These are phyloP conservation scores for Halocaridina rubra DNA, from an alignment of 2,888 invertebrate genomes.

Conservation along the genomic window DNA sequence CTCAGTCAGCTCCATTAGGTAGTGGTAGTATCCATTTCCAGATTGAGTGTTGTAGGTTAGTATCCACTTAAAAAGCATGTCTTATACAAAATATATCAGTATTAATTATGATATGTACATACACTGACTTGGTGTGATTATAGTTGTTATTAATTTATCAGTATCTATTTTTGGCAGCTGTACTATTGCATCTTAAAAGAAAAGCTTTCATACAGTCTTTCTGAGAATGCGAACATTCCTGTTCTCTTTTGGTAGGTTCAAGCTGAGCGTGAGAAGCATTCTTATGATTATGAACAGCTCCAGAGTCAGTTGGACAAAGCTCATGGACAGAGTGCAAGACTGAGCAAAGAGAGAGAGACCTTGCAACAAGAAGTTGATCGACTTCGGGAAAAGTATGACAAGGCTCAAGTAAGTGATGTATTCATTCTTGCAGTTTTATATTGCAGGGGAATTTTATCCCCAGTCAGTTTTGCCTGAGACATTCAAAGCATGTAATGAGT, in stretches of 20 bases:
- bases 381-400: slow-evolving; percentile 88
- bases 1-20: too few relatives aligned
- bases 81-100: too few relatives aligned
- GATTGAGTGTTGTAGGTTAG: too few relatives aligned
- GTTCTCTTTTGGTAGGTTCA: slow-evolving; percentile 70
- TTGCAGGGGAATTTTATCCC: neutral
- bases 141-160: too few relatives aligned
- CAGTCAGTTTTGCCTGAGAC: neutral
- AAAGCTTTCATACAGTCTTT: too few relatives aligned
- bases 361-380: slow-evolving; percentile 86
- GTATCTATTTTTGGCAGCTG: too few relatives aligned
- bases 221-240: neutral
- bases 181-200: too few relatives aligned
- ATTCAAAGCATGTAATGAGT: neutral
- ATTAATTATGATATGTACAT: too few relatives aligned
- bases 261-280: slow-evolving; percentile 90
- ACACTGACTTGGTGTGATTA: too few relatives aligned
- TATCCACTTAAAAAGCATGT: too few relatives aligned
- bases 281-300: slow-evolving; percentile 89
- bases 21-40: too few relatives aligned
- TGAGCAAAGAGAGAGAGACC: slow-evolving; percentile 90
- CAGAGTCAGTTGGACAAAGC: slow-evolving; percentile 93
- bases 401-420: slow-evolving; percentile 79
- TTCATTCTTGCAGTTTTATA: neutral
- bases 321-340: slow-evolving; percentile 84